Base-by-base conservation (phyloP, 2,888 invertebrate genomes). In the Diadegma fenestrale region DNA sequence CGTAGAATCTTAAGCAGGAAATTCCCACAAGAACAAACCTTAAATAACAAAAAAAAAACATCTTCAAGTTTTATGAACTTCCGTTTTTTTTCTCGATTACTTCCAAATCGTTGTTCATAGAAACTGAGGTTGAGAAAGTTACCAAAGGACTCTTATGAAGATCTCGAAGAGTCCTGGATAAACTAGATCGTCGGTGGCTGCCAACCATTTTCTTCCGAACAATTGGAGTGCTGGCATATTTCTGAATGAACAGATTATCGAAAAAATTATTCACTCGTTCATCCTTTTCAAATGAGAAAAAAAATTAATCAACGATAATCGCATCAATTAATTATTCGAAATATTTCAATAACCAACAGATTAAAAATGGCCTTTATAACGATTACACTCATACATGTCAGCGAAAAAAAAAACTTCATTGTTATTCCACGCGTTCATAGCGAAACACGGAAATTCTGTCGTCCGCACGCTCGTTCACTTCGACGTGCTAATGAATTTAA, bases 171-270 rank as follows among this genome's bases (percentile, higher is more conserved):
- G 95, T 92, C 97, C 97, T 45, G 98, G 98, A 94, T 98, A 97
- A 64, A 98, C 98, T 92, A 98, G 96, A 94, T 98, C 98, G 94
- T 98, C 98, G 89, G 97, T 97, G 91, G 97, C 98, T 90, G 98
- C 97, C 91, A 97, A 96, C 98, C 98, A 98, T 94, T 97, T 97
- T 93, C 98, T 96, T 91, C 97, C 97, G 94, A 98, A 97, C 88
- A 98, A 96, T 93, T 96, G 96, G 92, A 98, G 95, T 90, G 98
- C 98, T 92, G 98, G 98, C 98, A 98, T 98, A 54, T 90, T 92
- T 82, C 89, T 90, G 88, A 33, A 78, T 58, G 6, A 58, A 54
- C 1, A 14, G 5, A 1, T 58, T 2, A 5, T 26, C 14, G 1
- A 26, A 14, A 58, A 58, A 98, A 97, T 88, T 98, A 96, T 93